Evolutionary conservation across 2,113 vertebrate genomes (phyloP).

Genomic region (Agapornis roseicollis): DNA sequence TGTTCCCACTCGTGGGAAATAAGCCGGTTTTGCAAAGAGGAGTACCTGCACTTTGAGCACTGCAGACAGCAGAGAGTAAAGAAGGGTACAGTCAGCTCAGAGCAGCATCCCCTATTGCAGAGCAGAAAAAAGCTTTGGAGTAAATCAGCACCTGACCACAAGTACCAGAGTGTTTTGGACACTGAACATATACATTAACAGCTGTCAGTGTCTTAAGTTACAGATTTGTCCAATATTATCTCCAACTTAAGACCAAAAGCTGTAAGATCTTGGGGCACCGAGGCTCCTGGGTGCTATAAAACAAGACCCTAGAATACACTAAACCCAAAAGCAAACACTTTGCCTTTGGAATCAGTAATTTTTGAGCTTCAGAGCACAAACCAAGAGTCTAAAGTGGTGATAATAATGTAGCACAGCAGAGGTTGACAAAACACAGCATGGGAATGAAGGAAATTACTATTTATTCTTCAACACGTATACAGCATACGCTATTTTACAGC

Average conservation of each 20-base stretch:
- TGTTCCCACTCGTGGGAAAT: not conserved
- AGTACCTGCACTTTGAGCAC: not conserved
- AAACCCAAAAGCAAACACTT: slow-evolving; percentile 34
- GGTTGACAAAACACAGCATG: slow-evolving; percentile 64
- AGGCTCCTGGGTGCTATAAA: slow-evolving; percentile 7
- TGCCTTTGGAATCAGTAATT: slow-evolving; percentile 12
- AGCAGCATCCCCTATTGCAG: not conserved
- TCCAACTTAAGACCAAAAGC: slow-evolving; percentile 39
- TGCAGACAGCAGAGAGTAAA: not conserved
- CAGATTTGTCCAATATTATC: slow-evolving; percentile 27
- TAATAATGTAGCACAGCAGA: slow-evolving; percentile 71
- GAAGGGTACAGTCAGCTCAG: not conserved
- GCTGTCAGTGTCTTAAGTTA: slow-evolving; percentile 38
- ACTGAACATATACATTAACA: not conserved
- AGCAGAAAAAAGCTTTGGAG: not conserved
- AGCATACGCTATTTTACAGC: slow-evolving; percentile 64
- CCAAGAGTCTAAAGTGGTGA: slow-evolving; percentile 63
- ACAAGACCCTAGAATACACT: slow-evolving; percentile 31
- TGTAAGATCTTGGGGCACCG: not conserved
- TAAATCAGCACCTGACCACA: slow-evolving; percentile 12
- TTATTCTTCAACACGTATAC: slow-evolving; percentile 72
- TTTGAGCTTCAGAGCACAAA: slow-evolving; percentile 35
- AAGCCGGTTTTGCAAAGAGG: not conserved
- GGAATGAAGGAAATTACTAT: slow-evolving; percentile 68
- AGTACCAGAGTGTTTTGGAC: slow-evolving; percentile 43